Percentiles rank a stretch among this genome's conserved stretches.
phyloP scores from a whole-genome alignment of 2,888 invertebrate genomes.

The Scaptomyza flava region DNA sequence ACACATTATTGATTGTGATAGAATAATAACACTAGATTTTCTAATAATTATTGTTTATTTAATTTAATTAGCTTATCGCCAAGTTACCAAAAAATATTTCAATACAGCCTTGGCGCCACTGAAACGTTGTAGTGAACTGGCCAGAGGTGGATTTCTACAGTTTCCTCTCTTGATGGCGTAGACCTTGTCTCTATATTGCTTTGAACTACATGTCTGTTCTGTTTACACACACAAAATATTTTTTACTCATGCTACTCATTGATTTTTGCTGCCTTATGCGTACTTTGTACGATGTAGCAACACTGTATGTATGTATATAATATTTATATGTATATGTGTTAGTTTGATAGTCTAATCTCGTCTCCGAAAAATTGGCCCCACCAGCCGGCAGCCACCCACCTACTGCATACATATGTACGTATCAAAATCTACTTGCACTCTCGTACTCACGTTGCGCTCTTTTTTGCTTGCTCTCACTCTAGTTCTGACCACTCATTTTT shows the following conservation, averaged over 20 bases:
- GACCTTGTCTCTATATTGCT: conserved; percentile 32
- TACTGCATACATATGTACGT: conserved; percentile 4
- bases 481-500: conserved; percentile 38
- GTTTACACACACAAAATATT: conserved; percentile 61
- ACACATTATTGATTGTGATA: too few relatives aligned
- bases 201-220: conserved; percentile 43
- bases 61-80: not conserved
- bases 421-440: conserved; percentile 16
- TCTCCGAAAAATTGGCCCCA: conserved; percentile 41
- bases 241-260: conserved; percentile 67
- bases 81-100: conserved; percentile 11
- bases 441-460: conserved; percentile 2
- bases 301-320: conserved; percentile 24
- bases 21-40: too few relatives aligned
- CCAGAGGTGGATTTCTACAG: conserved; percentile 17
- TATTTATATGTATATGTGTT: conserved; percentile 1
- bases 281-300: conserved; percentile 43
- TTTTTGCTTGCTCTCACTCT: conserved; percentile 12
- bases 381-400: conserved; percentile 53
- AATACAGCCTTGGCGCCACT: conserved; percentile 33
- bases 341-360: conserved; percentile 62
- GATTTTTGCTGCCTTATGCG: conserved; percentile 65
- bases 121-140: conserved; percentile 17
- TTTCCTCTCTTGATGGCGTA: conserved; percentile 55
- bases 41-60: too few relatives aligned